Base-by-base conservation (phyloP, 1,140 invertebrate genomes). In the Dolichoris vasculosae region DNA sequence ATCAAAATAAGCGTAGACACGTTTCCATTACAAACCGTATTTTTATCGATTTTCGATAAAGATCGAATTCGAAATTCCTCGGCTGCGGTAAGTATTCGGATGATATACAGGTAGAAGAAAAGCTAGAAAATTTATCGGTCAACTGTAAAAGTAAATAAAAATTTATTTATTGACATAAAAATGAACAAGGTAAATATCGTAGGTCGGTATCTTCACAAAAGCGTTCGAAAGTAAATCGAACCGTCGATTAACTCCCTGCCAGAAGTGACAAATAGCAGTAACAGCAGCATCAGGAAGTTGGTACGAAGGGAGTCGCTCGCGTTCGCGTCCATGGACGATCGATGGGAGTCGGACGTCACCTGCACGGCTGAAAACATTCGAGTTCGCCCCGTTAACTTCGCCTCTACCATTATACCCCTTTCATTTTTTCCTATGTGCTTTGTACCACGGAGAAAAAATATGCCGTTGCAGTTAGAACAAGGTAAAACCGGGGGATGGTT, bases 281-380 rank as follows among this genome's bases (percentile, higher is more conserved):
- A n/a, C 32, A 63, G 0, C 59, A 85, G 51, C 38, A 43, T 23
- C 32, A 51, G 35, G 59, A 40, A 38, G 46, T 48, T 15, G n/a
- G 17, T 64, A 17, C 9, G 48, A 59, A 38, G 59, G 51, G 26
- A 35, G 13, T 40, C 30, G 46, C 71, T 80, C 0, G 81, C 79
- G 38, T 73, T 87, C 4, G 81, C 32, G 15, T 87, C 85, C 26
- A 80, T 48, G 23, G 86, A 71, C 40, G 89, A 88, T 55, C 89
- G 88, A 46, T 91, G 88, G 9, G 90, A 89, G 73, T 89, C 88
- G 23, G 90, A 89, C 35, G 87, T 86, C 32, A 89, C 77, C 77
- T 90, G 88, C 38, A 89, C 83, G 20, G 82, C 90, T 90, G 81
- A 30, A 87, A 87, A 46, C 55, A 64, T 71, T 71, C 17, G 35